phyloP scores from a whole-genome alignment of 2,113 vertebrate species.

The Lathamus discolor region DNA sequence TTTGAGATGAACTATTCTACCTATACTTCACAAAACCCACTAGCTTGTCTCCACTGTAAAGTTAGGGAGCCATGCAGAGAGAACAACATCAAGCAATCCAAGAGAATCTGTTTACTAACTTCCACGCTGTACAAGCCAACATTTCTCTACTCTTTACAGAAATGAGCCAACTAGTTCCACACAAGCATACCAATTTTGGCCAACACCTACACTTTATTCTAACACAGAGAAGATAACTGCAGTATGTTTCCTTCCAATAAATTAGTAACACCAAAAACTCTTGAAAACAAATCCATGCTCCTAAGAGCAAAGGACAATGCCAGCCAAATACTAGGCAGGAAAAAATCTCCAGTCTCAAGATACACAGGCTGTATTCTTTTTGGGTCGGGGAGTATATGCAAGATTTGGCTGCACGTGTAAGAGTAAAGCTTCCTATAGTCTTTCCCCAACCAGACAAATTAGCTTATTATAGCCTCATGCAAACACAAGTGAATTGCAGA shows the following conservation, averaged over 20 bases:
- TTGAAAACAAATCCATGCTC: background rate
- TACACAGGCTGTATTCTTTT: background rate
- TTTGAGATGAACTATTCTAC: background rate
- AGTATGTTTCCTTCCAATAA: background rate
- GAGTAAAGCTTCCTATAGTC: fast-evolving
- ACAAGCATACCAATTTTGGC: background rate
- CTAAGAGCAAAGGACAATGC: background rate
- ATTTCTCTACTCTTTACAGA: background rate
- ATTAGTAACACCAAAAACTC: background rate
- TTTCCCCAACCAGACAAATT: background rate
- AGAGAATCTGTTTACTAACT: background rate
- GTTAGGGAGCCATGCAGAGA: background rate
- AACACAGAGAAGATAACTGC: background rate
- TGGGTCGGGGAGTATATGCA: background rate
- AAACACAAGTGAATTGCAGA: background rate
- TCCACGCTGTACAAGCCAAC: background rate
- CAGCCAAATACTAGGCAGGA: fast-evolving
- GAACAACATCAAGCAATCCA: background rate
- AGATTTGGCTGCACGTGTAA: background rate
- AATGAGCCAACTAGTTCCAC: background rate
- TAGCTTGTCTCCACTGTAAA: background rate
- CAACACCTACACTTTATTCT: background rate
- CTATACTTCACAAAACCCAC: background rate
- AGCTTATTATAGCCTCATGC: background rate
- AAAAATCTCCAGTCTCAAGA: background rate